Percentiles rank a stretch among this genome's conserved stretches.
Evolutionary conservation across 2,113 vertebrate genomes (phyloP).

Genomic region (Acinonyx jubatus): DNA sequence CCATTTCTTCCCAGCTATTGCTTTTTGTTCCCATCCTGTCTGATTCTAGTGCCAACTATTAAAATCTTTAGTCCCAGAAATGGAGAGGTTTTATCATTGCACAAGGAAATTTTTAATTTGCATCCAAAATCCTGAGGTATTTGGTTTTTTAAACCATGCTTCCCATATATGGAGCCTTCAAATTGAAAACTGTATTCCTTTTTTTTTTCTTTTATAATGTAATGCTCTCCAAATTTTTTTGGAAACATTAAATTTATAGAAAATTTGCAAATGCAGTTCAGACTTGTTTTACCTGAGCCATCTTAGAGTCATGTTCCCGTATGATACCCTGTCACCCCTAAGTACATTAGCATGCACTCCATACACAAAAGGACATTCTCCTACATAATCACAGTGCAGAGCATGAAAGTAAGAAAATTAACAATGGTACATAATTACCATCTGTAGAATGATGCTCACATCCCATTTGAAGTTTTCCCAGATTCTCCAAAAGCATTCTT

Average conservation of each 20-base stretch:
- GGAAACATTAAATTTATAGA: neutral
- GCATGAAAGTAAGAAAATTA: neutral
- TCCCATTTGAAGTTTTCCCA: neutral
- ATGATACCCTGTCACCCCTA: neutral
- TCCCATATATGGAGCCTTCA: neutral
- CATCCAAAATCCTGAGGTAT: neutral
- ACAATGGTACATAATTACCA: neutral
- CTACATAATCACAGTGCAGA: neutral
- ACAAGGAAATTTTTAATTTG: neutral
- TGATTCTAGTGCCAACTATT: neutral
- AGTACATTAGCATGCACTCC: neutral
- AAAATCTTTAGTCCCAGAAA: neutral
- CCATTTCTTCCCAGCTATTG: neutral
- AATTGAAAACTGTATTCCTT: neutral
- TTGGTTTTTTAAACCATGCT: neutral
- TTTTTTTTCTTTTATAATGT: neutral
- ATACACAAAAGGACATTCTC: neutral
- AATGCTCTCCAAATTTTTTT: neutral
- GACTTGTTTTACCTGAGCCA: neutral
- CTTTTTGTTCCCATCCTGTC: neutral
- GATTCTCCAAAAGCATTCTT: neutral
- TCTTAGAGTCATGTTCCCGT: neutral
- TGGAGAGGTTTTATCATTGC: neutral
- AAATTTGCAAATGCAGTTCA: neutral
- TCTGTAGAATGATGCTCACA: neutral